Conservation (phyloP, 37 sponge, comb jelly and placozoan genomes). For the Amphimedon queenslandica region DNA sequence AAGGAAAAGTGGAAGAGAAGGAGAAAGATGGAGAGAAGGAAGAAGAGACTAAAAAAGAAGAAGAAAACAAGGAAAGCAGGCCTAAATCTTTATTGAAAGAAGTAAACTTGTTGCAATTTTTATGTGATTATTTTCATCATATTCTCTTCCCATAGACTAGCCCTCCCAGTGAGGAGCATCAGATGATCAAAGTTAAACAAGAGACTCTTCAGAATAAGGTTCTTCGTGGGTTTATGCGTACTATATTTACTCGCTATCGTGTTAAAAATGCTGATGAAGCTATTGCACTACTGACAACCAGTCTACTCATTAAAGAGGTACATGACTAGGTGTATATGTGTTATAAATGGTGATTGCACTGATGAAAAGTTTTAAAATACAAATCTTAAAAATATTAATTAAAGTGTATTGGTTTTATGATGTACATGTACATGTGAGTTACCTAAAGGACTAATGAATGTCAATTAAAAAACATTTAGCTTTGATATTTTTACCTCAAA, state of each 20-base stretch:
- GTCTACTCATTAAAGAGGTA: conserved; percentile 34
- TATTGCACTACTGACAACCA: conserved; percentile 26
- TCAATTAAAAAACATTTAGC: no score
- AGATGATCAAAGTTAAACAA: conserved; percentile 26
- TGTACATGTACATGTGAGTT: no score
- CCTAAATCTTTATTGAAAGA: background rate
- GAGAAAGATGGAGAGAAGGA: background rate
- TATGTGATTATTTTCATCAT: no score
- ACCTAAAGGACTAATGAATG: no score
- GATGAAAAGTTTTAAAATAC: no score
- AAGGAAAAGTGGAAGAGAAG: background rate
- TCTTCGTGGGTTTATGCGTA: conserved; percentile 45
- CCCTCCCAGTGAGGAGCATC: background rate
- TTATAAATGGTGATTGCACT: no score
- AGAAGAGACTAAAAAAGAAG: background rate
- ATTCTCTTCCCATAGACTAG: background rate
- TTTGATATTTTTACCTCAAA: no score
- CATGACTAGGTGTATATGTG: no score
- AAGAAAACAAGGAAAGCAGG: conserved; percentile 7
- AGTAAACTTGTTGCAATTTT: no score
- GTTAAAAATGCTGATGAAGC: conserved; percentile 51
- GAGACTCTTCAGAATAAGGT: conserved; percentile 52
- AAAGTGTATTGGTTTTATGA: no score
- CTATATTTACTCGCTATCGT: conserved; percentile 8
- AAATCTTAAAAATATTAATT: no score